A percentile compares a stretch with the other conserved stretches of the same genome.
These are phyloP conservation scores for Protobothrops mucrosquamatus DNA, from an alignment of 2,113 vertebrate species.

Conservation along the genomic window DNA sequence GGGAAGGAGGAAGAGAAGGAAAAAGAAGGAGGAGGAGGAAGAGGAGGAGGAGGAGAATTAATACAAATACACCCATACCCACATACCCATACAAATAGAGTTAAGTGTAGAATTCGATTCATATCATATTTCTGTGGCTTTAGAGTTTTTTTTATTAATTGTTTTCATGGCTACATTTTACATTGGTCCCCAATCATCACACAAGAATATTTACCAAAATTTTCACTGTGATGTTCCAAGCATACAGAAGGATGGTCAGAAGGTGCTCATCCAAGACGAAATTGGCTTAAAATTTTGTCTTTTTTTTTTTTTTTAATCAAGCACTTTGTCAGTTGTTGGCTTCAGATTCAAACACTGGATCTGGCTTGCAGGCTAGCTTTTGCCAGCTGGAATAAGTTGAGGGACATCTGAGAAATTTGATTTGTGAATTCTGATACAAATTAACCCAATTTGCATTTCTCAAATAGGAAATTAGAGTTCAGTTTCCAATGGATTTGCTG, in stretches of 20 bases:
- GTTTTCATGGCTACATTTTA: background rate
- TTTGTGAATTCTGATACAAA: background rate
- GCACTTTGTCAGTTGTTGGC: background rate
- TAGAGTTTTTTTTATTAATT: background rate
- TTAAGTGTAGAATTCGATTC: background rate
- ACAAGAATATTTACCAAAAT: background rate
- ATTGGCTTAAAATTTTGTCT: background rate
- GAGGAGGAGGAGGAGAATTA: background rate
- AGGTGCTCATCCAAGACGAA: background rate
- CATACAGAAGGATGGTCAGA: background rate
- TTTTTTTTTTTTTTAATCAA: background rate
- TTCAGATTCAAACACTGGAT: background rate
- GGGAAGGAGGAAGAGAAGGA: too few relatives aligned
- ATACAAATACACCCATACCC: too few relatives aligned
- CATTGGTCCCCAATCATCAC: background rate
- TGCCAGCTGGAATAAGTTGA: background rate
- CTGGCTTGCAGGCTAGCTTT: background rate
- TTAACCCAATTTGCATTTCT: background rate
- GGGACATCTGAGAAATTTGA: background rate
- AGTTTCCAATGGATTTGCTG: background rate
- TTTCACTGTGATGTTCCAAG: background rate
- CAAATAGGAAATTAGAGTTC: background rate
- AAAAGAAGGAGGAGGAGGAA: background rate
- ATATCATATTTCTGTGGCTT: background rate
- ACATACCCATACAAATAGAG: background rate